These are phyloP conservation scores for Pyralis farinalis DNA, from an alignment of 2,888 invertebrate genomes.

Conservation along the genomic window DNA sequence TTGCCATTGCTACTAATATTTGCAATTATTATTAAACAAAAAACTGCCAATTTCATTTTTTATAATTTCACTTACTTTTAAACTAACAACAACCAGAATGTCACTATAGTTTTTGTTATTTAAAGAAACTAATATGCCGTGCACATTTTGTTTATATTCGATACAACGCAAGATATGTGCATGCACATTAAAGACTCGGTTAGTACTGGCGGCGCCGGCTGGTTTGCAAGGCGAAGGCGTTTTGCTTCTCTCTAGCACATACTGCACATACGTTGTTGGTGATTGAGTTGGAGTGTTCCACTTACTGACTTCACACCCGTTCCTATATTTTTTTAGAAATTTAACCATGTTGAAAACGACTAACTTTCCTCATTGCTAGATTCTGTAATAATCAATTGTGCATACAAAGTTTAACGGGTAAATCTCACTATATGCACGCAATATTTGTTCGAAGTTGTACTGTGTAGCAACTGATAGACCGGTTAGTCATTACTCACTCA, in stretches of 20 bases:
- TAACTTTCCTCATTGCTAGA: too few species aligned
- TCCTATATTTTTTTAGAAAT: background rate
- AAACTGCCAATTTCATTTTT: slow-evolving; percentile 60
- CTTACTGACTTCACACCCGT: background rate
- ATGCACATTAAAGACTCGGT: slow-evolving; percentile 8
- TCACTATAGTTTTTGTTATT: background rate
- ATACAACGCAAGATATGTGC: slow-evolving; percentile 7
- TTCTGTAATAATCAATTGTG: too few species aligned
- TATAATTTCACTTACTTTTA: background rate
- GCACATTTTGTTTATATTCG: background rate
- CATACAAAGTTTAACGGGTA: too few species aligned
- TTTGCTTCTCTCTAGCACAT: background rate
- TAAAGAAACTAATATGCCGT: background rate
- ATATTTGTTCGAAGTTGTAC: too few species aligned
- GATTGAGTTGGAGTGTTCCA: background rate
- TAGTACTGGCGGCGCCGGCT: slow-evolving; percentile 11
- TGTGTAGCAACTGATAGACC: too few species aligned
- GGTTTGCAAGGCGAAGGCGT: slow-evolving; percentile 6
- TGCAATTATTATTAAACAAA: slow-evolving; percentile 53
- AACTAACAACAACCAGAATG: background rate
- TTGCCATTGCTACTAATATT: slow-evolving; percentile 65
- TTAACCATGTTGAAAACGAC: too few species aligned
- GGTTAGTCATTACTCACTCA: too few species aligned
- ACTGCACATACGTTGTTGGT: background rate
- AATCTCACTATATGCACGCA: too few species aligned